Conservation (phyloP, 2,113 vertebrate species). For the Bufo bufo region DNA sequence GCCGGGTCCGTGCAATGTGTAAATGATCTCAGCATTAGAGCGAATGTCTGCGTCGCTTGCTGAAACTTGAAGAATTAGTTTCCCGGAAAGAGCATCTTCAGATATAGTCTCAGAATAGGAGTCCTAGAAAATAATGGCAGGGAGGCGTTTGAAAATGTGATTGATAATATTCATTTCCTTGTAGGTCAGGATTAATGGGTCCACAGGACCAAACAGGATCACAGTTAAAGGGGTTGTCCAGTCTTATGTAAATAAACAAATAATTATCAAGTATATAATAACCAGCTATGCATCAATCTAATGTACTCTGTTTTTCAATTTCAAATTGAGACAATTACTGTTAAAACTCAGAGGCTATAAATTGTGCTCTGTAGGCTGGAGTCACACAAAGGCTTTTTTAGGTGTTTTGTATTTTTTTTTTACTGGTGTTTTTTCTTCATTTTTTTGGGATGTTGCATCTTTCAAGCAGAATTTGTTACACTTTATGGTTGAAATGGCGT, state of each 20-base stretch:
- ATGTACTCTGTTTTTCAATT: no score
- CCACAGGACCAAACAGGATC: not conserved
- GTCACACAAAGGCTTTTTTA: no score
- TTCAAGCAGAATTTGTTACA: no score
- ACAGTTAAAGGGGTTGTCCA: not conserved
- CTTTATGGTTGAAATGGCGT: no score
- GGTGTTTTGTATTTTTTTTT: no score
- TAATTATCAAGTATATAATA: not conserved
- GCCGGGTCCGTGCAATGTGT: constrained; percentile 82
- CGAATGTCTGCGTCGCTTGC: constrained; percentile 93
- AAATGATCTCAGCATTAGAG: constrained; percentile 92
- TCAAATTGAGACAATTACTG: no score
- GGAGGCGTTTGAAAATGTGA: not conserved
- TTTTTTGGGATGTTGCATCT: no score
- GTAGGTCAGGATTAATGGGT: not conserved
- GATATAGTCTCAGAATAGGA: constrained; percentile 84
- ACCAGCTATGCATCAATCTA: not conserved
- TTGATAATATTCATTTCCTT: not conserved
- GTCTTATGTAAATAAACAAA: not conserved
- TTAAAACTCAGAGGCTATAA: no score
- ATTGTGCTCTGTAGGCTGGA: no score
- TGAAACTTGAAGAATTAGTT: constrained; percentile 87
- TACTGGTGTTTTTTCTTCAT: no score
- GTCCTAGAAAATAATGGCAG: constrained; percentile 67
- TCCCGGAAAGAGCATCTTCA: constrained; percentile 86